phyloP scores from a whole-genome alignment of 1,140 invertebrate species.

The Drosophila nikananu region DNA sequence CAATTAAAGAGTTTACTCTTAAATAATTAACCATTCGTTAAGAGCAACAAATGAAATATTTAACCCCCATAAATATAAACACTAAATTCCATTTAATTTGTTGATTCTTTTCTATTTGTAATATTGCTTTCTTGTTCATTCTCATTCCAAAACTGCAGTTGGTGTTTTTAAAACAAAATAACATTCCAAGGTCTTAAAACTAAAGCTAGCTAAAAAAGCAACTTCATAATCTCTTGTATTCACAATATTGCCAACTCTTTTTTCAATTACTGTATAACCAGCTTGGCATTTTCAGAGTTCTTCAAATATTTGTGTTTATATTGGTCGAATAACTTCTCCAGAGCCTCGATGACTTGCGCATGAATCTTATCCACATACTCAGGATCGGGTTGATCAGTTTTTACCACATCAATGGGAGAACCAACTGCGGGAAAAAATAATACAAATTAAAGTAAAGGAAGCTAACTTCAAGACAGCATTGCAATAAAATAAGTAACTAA shows the following conservation, averaged over 20 bases:
- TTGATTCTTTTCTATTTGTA: background rate
- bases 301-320: conserved; percentile 92
- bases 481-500: conserved; percentile 16
- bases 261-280: conserved; percentile 69
- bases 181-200: background rate
- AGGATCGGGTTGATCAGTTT: conserved; percentile 89
- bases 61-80: background rate
- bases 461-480: background rate
- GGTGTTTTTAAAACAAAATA: background rate
- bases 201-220: background rate
- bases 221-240: conserved; percentile 4
- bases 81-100: background rate
- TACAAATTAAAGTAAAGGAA: background rate
- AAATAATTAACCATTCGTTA: no score
- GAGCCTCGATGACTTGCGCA: conserved; percentile 88
- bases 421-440: conserved; percentile 89
- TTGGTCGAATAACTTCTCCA: conserved; percentile 91
- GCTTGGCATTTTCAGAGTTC: conserved; percentile 86
- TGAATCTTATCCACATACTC: conserved; percentile 93
- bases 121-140: no score
- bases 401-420: conserved; percentile 91
- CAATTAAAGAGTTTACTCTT: background rate
- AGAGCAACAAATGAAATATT: no score
- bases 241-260: background rate
- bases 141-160: conserved; percentile 13